A percentile compares a stretch with the other conserved stretches of the same genome.
Conservation (phyloP, 92 coral and sea anemone genomes). For the Palythoa caribaeorum region DNA sequence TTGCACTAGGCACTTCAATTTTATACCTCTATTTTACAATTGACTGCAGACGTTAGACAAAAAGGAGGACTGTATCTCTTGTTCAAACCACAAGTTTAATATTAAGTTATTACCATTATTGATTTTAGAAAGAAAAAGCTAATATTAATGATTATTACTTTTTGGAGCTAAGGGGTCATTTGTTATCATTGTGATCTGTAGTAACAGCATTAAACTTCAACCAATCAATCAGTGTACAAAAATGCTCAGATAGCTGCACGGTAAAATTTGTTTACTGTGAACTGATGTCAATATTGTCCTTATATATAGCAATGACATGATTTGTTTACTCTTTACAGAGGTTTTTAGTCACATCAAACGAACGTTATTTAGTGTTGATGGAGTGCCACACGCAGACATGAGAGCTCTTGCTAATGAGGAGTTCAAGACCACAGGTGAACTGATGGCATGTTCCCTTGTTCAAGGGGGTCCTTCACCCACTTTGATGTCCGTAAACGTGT, state of each 20-base stretch:
- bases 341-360: conserved; percentile 59
- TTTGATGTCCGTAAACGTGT: conserved; percentile 54
- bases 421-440: conserved; percentile 66
- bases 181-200: no score
- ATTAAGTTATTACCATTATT: no score
- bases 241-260: neutral
- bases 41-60: no score
- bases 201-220: no score
- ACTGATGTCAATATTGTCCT: conserved; percentile 11
- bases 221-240: neutral
- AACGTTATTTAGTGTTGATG: conserved; percentile 65
- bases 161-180: no score
- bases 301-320: conserved; percentile 14
- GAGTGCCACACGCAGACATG: conserved; percentile 67
- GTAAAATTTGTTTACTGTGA: neutral
- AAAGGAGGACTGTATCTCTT: no score
- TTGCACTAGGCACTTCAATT: no score
- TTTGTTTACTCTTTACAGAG: conserved; percentile 51
- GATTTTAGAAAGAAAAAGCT: no score
- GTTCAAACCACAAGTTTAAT: no score
- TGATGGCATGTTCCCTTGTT: conserved; percentile 65
- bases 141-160: no score
- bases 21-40: no score
- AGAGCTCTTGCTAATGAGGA: conserved; percentile 74
- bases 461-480: conserved; percentile 56